phyloP scores from a whole-genome alignment of 2,113 vertebrate species.

The Melanocharis versteri region DNA sequence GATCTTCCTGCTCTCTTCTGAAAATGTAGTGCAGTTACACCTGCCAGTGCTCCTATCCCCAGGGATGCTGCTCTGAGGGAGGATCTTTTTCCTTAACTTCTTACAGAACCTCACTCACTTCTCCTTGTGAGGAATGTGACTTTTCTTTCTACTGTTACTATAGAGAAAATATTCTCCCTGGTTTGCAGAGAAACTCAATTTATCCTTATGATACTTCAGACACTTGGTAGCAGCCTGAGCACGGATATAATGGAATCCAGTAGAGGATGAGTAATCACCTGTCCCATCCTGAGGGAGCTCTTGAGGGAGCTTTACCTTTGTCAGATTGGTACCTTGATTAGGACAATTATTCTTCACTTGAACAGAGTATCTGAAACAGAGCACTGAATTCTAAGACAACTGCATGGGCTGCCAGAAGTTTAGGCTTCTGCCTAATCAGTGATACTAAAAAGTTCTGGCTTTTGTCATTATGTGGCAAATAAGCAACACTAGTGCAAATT shows the following conservation, averaged over 20 bases:
- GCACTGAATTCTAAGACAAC: background rate
- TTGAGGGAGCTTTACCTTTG: background rate
- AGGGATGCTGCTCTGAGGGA: background rate
- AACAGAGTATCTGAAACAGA: background rate
- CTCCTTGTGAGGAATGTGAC: background rate
- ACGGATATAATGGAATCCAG: background rate
- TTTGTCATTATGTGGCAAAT: background rate
- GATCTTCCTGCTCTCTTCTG: background rate
- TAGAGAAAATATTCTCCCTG: background rate
- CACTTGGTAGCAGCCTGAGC: background rate
- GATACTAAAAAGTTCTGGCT: background rate
- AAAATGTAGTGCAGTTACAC: accelerated
- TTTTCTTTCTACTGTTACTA: background rate
- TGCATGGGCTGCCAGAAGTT: background rate
- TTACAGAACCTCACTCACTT: background rate
- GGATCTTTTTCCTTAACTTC: background rate
- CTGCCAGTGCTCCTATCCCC: background rate
- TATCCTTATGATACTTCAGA: background rate
- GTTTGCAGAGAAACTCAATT: background rate
- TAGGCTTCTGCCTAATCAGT: background rate
- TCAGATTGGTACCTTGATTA: background rate
- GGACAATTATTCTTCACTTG: background rate
- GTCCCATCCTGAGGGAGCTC: background rate
- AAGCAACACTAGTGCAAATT: background rate
- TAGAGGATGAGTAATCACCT: background rate